A percentile compares a stretch with the other conserved stretches of the same genome.
Evolutionary conservation across 2,797 vertebrate genomes (phyloP).

Genomic region (Danio albolineatus): DNA sequence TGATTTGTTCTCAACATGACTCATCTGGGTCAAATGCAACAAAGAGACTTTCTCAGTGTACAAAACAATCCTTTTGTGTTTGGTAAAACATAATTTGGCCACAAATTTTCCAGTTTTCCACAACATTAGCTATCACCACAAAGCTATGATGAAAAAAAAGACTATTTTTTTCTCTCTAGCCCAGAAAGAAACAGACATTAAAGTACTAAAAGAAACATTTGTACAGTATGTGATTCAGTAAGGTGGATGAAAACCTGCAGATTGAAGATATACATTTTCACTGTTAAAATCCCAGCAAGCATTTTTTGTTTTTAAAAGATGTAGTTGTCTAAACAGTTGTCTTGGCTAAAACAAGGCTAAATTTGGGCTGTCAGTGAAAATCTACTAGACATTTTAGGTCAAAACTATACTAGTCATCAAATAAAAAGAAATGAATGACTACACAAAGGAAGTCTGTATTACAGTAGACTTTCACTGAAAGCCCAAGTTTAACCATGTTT

Average conservation of each 20-base stretch:
- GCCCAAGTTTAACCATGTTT: no score
- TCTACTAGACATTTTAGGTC: no score
- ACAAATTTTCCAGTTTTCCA: neutral
- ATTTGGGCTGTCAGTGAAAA: no score
- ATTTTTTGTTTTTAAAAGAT: no score
- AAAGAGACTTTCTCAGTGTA: neutral
- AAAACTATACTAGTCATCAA: no score
- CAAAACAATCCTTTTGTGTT: neutral
- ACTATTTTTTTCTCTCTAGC: neutral
- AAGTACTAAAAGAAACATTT: neutral
- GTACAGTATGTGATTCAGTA: no score
- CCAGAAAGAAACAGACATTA: neutral
- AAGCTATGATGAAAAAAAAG: neutral
- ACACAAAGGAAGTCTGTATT: no score
- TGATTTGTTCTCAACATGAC: constrained; percentile 8
- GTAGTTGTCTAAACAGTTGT: no score
- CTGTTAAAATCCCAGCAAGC: no score
- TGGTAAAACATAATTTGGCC: neutral
- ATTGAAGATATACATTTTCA: neutral
- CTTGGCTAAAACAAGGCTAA: no score
- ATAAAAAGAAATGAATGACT: no score
- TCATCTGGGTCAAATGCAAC: constrained; percentile 20
- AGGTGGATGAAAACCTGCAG: neutral
- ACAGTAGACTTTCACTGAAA: no score
- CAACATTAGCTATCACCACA: neutral